These are phyloP conservation scores for Agraylea sexmaculata DNA, from an alignment of 1,140 invertebrate species.

Conservation along the genomic window DNA sequence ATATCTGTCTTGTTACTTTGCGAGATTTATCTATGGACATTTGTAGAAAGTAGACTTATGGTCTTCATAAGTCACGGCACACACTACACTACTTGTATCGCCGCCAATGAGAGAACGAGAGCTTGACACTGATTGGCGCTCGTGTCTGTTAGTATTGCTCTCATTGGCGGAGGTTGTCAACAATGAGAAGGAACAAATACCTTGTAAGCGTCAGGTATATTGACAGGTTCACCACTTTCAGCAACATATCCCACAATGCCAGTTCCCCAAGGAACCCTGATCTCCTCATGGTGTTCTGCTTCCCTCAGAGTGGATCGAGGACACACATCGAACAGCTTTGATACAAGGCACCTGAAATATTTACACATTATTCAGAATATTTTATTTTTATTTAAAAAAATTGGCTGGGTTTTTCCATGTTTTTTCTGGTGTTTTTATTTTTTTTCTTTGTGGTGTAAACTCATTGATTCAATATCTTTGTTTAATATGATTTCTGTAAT, in stretches of 20 bases:
- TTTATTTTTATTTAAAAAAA: too few species aligned
- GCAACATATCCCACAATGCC: conserved; percentile 92
- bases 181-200: conserved; percentile 39
- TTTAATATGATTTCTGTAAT: too few species aligned
- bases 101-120: too few species aligned
- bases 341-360: conserved; percentile 61
- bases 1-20: too few species aligned
- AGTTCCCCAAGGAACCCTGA: conserved; percentile 78
- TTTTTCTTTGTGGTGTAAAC: too few species aligned
- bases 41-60: conserved; percentile 14
- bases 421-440: too few species aligned
- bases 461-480: too few species aligned
- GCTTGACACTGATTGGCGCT: too few species aligned
- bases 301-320: conserved; percentile 80
- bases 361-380: conserved; percentile 2
- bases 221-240: conserved; percentile 81
- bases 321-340: conserved; percentile 89
- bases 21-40: too few species aligned
- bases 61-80: conserved; percentile 2
- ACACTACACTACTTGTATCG: not conserved
- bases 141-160: not conserved
- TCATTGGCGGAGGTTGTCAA: conserved; percentile 2
- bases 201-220: conserved; percentile 93
- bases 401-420: too few species aligned
- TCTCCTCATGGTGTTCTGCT: conserved; percentile 85